Evolutionary conservation across 2,113 vertebrate species (phyloP).

Genomic region (Asarcornis scutulata): DNA sequence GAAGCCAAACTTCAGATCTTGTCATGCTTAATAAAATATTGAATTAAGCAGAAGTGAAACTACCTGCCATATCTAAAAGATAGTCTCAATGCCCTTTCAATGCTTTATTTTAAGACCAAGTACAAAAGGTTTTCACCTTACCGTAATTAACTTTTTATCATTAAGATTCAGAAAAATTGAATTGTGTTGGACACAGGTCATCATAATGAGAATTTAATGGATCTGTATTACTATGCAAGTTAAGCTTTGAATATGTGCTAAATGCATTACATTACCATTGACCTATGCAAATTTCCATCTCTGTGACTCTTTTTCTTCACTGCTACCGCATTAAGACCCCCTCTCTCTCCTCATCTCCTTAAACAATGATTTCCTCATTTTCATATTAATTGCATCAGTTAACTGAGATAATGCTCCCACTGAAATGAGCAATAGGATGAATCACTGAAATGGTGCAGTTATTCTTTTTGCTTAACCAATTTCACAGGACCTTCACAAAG

Average conservation of each 20-base stretch:
- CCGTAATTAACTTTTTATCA: slow-evolving; percentile 82
- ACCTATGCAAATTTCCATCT: slow-evolving; percentile 81
- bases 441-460: slow-evolving; percentile 81
- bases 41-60: slow-evolving; percentile 67
- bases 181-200: slow-evolving; percentile 81
- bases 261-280: slow-evolving; percentile 77
- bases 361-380: slow-evolving; percentile 88
- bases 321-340: slow-evolving; percentile 63
- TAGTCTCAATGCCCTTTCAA: slow-evolving; percentile 63
- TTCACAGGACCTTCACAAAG: slow-evolving; percentile 83
- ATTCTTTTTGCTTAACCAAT: slow-evolving; percentile 87
- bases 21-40: slow-evolving; percentile 76
- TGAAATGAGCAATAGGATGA: slow-evolving; percentile 84
- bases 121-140: slow-evolving; percentile 79
- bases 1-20: slow-evolving; percentile 68
- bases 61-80: slow-evolving; percentile 59
- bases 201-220: slow-evolving; percentile 82
- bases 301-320: slow-evolving; percentile 68
- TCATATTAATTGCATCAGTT: slow-evolving; percentile 90
- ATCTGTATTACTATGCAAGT: slow-evolving; percentile 69
- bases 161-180: slow-evolving; percentile 78
- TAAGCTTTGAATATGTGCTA: slow-evolving; percentile 72
- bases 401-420: slow-evolving; percentile 82
- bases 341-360: slow-evolving; percentile 79
- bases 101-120: slow-evolving; percentile 72